Evolutionary conservation across 1,140 invertebrate genomes (phyloP).

Genomic region (Macrobrachium nipponense): DNA sequence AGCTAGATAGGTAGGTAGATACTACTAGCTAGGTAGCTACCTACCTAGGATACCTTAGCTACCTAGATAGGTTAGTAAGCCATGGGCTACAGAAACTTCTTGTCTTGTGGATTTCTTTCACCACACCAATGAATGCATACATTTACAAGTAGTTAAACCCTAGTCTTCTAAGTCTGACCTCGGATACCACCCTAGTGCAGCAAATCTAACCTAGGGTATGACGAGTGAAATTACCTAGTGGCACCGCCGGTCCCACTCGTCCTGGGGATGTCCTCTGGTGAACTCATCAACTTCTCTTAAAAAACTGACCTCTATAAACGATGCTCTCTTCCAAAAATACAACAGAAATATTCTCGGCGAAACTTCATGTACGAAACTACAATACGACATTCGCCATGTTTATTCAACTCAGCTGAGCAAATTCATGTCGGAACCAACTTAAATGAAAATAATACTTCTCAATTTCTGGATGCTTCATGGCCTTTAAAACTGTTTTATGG

Average conservation of each 20-base stretch:
- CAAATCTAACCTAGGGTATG: background rate
- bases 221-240: constrained; percentile 36
- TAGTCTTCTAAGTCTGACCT: too few species aligned
- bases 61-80: too few species aligned
- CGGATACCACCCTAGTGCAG: background rate
- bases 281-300: constrained; percentile 48
- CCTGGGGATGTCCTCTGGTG: constrained; percentile 39
- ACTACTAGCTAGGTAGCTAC: too few species aligned
- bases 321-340: background rate
- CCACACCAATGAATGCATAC: too few species aligned
- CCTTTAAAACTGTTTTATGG: too few species aligned
- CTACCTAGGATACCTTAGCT: too few species aligned
- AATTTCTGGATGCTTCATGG: too few species aligned
- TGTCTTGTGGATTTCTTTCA: too few species aligned
- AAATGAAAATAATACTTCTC: too few species aligned
- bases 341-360: background rate
- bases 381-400: constrained; percentile 36
- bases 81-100: too few species aligned
- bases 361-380: background rate
- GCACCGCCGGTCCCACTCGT: constrained; percentile 37
- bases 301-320: background rate
- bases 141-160: too few species aligned
- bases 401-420: constrained; percentile 40
- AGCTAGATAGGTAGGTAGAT: too few species aligned
- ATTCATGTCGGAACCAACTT: constrained; percentile 8